A percentile compares a stretch with the other conserved stretches of the same genome.
These are phyloP conservation scores for Etia nguti DNA, from an alignment of 2,113 vertebrate species.

Conservation along the genomic window DNA sequence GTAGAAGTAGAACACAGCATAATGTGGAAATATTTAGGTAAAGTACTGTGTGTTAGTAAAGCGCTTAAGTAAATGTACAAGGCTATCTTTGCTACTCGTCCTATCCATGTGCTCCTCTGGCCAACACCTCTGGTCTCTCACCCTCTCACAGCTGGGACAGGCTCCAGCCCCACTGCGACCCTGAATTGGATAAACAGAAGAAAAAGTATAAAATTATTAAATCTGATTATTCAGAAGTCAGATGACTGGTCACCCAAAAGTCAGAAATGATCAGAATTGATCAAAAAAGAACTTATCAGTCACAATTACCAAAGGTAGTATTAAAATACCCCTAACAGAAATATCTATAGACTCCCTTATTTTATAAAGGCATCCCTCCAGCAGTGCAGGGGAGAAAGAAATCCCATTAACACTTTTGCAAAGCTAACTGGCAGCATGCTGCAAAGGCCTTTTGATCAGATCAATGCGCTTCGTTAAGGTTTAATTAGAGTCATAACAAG, in stretches of 20 bases:
- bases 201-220: not conserved
- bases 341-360: not conserved
- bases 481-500: conserved; percentile 70
- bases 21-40: not conserved
- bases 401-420: conserved; percentile 26
- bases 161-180: not conserved
- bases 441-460: conserved; percentile 27
- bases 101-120: not conserved
- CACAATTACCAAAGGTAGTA: not conserved
- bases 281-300: not conserved
- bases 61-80: fast-evolving
- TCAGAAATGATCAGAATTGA: not conserved
- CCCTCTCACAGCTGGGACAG: not conserved
- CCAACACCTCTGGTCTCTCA: not conserved
- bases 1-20: not conserved
- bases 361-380: not conserved
- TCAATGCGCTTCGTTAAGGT: conserved; percentile 61
- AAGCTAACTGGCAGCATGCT: conserved; percentile 32
- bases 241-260: not conserved
- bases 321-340: not conserved
- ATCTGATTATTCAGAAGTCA: not conserved
- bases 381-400: not conserved
- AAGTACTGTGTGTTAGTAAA: not conserved
- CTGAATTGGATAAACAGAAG: not conserved
- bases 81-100: not conserved